A percentile compares a stretch with the other conserved stretches of the same genome.
These are phyloP conservation scores for Garra rufa DNA, from an alignment of 2,113 vertebrate genomes.

Conservation along the genomic window DNA sequence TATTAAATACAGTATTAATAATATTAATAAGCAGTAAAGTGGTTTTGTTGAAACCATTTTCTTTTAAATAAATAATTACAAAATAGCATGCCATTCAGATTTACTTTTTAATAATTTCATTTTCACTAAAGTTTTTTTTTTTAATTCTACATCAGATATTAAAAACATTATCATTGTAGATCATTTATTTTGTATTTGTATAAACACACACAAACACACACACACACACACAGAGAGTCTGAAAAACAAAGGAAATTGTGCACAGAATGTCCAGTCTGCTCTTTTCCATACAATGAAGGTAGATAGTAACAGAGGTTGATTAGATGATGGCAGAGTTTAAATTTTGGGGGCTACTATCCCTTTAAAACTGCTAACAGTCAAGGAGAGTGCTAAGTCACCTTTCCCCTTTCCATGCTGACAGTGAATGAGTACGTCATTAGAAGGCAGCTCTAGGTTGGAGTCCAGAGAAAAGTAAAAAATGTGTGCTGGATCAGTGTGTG, in stretches of 20 bases:
- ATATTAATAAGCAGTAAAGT: too few relatives aligned
- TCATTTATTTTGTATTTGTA: neutral
- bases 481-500: neutral
- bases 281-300: neutral
- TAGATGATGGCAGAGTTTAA: neutral
- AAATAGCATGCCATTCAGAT: too few relatives aligned
- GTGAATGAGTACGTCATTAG: conserved; percentile 38
- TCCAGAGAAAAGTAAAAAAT: conserved; percentile 16
- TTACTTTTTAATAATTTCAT: too few relatives aligned
- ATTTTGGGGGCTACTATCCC: neutral
- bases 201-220: too few relatives aligned
- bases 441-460: conserved; percentile 23
- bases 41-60: too few relatives aligned
- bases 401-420: conserved; percentile 20
- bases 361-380: conserved; percentile 3
- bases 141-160: too few relatives aligned
- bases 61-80: too few relatives aligned
- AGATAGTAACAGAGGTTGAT: neutral
- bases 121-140: too few relatives aligned
- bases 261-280: neutral
- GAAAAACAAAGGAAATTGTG: too few relatives aligned
- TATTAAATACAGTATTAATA: too few relatives aligned
- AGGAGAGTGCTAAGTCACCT: conserved; percentile 10
- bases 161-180: too few relatives aligned
- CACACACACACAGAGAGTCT: too few relatives aligned